phyloP scores from a whole-genome alignment of 2,888 invertebrate species.

The Parasteatoda lunata region DNA sequence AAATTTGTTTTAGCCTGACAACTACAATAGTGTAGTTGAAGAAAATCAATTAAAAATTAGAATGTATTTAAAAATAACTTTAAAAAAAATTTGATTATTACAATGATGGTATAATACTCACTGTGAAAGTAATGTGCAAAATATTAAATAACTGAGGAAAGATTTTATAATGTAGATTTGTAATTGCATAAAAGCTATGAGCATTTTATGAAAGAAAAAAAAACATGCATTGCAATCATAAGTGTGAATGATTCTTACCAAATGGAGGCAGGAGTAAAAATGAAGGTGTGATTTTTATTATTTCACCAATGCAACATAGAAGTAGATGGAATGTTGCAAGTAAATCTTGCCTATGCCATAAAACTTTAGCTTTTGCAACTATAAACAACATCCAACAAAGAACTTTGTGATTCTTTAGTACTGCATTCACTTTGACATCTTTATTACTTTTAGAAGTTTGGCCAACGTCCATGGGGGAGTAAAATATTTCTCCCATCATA shows the following conservation, averaged over 20 bases:
- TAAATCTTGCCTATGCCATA: conserved; percentile 59
- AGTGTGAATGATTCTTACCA: conserved; percentile 19
- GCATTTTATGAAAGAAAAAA: too few relatives aligned
- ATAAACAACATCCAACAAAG: conserved; percentile 57
- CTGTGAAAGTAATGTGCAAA: too few relatives aligned
- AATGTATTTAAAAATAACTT: too few relatives aligned
- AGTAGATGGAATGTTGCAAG: conserved; percentile 53
- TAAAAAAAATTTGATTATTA: too few relatives aligned
- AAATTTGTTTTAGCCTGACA: too few relatives aligned
- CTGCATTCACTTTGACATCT: background rate
- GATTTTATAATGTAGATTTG: too few relatives aligned
- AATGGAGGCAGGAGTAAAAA: conserved; percentile 54
- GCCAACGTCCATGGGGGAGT: background rate
- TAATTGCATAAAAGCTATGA: too few relatives aligned
- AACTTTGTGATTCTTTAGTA: conserved; percentile 31
- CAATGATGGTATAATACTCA: too few relatives aligned
- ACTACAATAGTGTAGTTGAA: too few relatives aligned
- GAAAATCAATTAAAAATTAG: too few relatives aligned
- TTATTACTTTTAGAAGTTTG: background rate
- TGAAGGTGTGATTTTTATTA: conserved; percentile 45
- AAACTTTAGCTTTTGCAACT: conserved; percentile 54
- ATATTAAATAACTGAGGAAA: too few relatives aligned
- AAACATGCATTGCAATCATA: too few relatives aligned
- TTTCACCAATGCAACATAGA: conserved; percentile 53
- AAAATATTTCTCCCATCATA: conserved; percentile 52